A percentile compares a stretch with the other conserved stretches of the same genome.
These are phyloP conservation scores for Mesocricetus auratus DNA, from an alignment of 2,113 vertebrate genomes.

Conservation along the genomic window DNA sequence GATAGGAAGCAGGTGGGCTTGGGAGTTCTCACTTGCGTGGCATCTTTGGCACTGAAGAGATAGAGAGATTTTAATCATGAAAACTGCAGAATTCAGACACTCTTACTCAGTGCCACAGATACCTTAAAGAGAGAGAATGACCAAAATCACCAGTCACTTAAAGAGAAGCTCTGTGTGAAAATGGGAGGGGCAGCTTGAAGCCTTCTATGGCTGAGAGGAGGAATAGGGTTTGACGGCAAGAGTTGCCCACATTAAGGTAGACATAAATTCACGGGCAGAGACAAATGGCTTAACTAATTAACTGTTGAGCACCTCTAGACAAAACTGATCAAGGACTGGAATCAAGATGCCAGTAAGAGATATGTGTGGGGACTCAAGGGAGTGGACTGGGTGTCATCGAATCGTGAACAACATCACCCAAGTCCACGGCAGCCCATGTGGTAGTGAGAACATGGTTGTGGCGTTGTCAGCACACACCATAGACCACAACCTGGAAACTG, in stretches of 20 bases:
- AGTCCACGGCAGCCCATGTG: accelerated
- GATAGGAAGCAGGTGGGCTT: neutral
- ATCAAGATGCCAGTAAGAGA: neutral
- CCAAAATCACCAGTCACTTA: neutral
- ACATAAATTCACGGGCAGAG: accelerated
- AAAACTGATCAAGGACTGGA: neutral
- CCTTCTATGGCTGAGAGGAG: neutral
- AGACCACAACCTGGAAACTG: neutral
- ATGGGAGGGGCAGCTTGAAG: neutral
- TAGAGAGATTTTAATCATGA: too few relatives aligned
- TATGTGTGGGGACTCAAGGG: neutral
- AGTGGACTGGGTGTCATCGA: too few relatives aligned
- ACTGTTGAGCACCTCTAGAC: neutral
- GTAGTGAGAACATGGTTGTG: neutral
- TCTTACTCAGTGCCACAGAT: neutral
- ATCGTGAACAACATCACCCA: neutral
- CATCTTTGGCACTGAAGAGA: neutral
- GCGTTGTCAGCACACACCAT: accelerated
- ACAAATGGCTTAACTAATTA: neutral
- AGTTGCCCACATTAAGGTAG: too few relatives aligned
- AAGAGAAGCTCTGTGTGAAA: neutral
- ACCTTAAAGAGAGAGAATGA: neutral
- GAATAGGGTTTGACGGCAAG: neutral
- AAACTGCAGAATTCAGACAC: neutral
- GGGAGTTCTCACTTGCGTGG: neutral